These are phyloP conservation scores for Melanotaenia pygmaea DNA, from an alignment of 2,797 vertebrate species.

Conservation along the genomic window DNA sequence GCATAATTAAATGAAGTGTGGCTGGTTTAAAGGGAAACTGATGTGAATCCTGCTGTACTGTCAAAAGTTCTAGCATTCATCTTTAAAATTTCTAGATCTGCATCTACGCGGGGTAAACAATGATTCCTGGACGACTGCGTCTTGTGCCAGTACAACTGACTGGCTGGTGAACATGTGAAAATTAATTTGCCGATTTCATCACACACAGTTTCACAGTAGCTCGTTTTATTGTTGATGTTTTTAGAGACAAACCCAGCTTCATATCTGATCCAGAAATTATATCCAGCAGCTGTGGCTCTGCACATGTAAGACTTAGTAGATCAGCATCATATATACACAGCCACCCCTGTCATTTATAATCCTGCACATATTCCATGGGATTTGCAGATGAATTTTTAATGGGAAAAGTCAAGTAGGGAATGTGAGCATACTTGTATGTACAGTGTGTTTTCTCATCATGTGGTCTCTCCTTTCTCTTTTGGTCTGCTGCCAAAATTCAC, in stretches of 20 bases:
- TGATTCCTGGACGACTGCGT: neutral
- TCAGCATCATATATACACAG: neutral
- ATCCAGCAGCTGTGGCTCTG: neutral
- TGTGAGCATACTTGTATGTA: conserved; percentile 39
- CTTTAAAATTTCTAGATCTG: neutral
- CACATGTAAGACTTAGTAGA: neutral
- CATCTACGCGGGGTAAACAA: neutral
- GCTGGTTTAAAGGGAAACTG: neutral
- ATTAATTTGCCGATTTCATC: neutral
- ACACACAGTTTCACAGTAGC: no score
- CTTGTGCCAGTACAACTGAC: neutral
- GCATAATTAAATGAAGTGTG: neutral
- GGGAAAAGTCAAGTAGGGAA: conserved; percentile 16
- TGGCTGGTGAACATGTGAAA: neutral
- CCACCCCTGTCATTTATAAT: neutral
- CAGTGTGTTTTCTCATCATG: conserved; percentile 40
- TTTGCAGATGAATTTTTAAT: neutral
- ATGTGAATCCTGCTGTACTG: neutral
- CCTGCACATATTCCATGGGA: neutral
- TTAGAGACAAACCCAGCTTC: neutral
- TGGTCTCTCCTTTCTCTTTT: conserved; percentile 38
- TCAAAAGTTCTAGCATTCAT: neutral
- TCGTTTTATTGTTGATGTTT: neutral
- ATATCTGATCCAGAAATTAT: neutral
- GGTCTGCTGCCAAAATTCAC: conserved; percentile 45